Evolutionary conservation across 2,888 invertebrate species (phyloP), one percentile per base, ranked within the genome.

Genomic region (Heliconius cydno): DNA sequence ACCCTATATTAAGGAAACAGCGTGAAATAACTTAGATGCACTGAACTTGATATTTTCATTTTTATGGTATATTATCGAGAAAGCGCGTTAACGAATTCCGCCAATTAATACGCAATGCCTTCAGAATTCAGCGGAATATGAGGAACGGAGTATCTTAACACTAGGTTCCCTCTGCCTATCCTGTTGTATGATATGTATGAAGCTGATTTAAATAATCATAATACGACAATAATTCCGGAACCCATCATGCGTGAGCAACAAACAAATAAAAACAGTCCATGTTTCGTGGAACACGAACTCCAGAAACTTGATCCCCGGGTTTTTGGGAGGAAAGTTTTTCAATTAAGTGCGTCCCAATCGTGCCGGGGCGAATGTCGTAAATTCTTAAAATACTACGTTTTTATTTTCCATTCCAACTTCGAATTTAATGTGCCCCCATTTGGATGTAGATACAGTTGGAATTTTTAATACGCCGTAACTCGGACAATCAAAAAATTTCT

Each of bases 241-340:
- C 25, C 19, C 66, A 86, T 86, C 84, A 85, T 86, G 85, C 86
- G 83, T 80, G 79, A 84, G 85, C 82, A 83, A 83, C 85, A 87
- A 83, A 83, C 84, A 87, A 90, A 91, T 88, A 90, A 91, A 92
- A 92, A 90, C 89, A 89, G 90, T 90, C 89, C 88, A 88, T 86
- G 86, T 90, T 89, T 89, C 88, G 85, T 80, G 82, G 87, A 88
- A 90, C 87, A 86, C 86, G 87, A 86, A 86, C 84, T 89, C 85
- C 28, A 30, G 28, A 30, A 79, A 81, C 70, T 77, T 82, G 65
- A 84, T 82, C 84, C 85, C 84, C 81, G 73, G 73, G 85, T 86
- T 86, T 87, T 86, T 84, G 85, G 85, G 83, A 86, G 81, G 86
- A 88, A 93, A 92, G 88, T 93, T 93, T 92, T 91, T 90, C 91